Conservation (phyloP, 2,797 vertebrate species). For the Apogon hyalosoma region DNA sequence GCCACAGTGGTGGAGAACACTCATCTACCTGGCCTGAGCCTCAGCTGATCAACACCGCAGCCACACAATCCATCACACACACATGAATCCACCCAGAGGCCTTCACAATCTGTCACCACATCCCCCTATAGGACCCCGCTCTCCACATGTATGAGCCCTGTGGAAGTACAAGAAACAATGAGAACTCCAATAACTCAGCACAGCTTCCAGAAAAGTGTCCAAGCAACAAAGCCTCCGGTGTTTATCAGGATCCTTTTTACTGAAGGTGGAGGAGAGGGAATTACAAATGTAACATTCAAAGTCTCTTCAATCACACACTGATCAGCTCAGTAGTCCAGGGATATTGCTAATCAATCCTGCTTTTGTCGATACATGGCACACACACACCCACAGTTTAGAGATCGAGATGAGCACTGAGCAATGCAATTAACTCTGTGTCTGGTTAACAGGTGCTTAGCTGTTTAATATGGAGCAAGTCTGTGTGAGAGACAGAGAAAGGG, state of each 20-base stretch:
- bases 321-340: conserved; percentile 66
- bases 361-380: conserved; percentile 62
- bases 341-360: conserved; percentile 74
- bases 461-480: conserved; percentile 78
- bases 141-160: conserved; percentile 50
- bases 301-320: conserved; percentile 68
- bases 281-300: conserved; percentile 68
- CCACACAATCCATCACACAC: conserved; percentile 71
- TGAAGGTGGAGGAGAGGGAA: conserved; percentile 50
- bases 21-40: conserved; percentile 78
- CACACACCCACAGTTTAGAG: conserved; percentile 19
- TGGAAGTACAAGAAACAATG: conserved; percentile 55
- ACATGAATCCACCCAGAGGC: conserved; percentile 29
- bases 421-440: conserved; percentile 79
- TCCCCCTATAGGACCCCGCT: conserved; percentile 41
- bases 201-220: conserved; percentile 48
- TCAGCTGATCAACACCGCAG: conserved; percentile 72
- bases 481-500: conserved; percentile 38
- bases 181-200: conserved; percentile 58
- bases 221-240: conserved; percentile 55
- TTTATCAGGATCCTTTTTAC: conserved; percentile 45
- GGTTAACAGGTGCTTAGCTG: conserved; percentile 81
- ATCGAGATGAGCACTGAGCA: conserved; percentile 58
- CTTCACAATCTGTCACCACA: conserved; percentile 51
- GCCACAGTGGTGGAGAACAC: conserved; percentile 73